Percentiles rank a stretch among this genome's conserved stretches.
These are phyloP conservation scores for Cetonia aurata DNA, from an alignment of 2,888 invertebrate species.

Conservation along the genomic window DNA sequence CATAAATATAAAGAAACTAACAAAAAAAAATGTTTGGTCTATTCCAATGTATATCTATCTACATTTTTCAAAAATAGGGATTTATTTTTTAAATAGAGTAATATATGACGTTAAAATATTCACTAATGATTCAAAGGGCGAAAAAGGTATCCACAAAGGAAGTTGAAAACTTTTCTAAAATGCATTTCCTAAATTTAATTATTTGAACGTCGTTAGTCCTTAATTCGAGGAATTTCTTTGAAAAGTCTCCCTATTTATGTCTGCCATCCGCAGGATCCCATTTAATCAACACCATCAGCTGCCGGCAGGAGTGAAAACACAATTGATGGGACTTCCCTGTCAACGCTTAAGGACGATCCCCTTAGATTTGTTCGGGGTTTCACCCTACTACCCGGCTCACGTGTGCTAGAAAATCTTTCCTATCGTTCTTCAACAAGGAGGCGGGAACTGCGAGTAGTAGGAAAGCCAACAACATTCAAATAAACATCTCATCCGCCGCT, in stretches of 20 bases:
- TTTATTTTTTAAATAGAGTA: no score
- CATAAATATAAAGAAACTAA: no score
- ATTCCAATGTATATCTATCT: no score
- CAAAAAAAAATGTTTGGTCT: no score
- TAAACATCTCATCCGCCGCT: conserved; percentile 37
- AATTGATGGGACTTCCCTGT: conserved; percentile 26
- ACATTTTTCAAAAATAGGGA: no score
- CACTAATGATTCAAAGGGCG: no score
- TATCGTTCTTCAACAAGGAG: conserved; percentile 20
- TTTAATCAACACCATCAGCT: conserved; percentile 8
- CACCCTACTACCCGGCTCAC: neutral
- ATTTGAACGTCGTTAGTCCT: conserved; percentile 1
- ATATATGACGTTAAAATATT: no score
- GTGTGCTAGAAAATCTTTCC: conserved; percentile 8
- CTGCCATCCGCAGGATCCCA: neutral
- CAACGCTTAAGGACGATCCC: conserved; percentile 16
- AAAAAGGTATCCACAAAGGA: no score
- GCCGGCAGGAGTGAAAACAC: conserved; percentile 14
- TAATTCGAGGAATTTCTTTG: conserved; percentile 1
- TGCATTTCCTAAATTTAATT: conserved; percentile 8
- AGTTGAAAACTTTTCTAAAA: neutral
- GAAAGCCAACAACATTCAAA: conserved; percentile 31
- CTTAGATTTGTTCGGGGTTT: conserved; percentile 7
- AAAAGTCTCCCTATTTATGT: neutral
- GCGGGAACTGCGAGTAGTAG: conserved; percentile 20